These are phyloP conservation scores for Hippopotamus amphibius DNA, from an alignment of 2,113 vertebrate species.

Conservation along the genomic window DNA sequence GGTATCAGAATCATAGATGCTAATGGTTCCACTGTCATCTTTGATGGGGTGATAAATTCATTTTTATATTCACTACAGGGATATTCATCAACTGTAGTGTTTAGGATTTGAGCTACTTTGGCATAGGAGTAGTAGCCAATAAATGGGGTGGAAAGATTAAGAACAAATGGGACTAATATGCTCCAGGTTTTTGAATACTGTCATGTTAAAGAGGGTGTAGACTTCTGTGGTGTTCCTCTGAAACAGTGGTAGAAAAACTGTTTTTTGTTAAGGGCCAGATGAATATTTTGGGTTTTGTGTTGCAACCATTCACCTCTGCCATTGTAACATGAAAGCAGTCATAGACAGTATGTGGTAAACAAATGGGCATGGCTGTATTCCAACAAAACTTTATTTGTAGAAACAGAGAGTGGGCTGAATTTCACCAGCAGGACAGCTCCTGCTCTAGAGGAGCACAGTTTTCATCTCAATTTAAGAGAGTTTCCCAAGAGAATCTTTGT, in stretches of 20 bases:
- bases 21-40: neutral
- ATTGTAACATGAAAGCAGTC: neutral
- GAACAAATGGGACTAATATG: neutral
- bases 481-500: neutral
- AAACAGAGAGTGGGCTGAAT: neutral
- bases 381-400: conserved; percentile 2
- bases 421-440: neutral
- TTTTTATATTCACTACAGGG: neutral
- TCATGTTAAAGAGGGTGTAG: neutral
- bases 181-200: neutral
- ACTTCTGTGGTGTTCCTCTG: neutral
- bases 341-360: neutral
- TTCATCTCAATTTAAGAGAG: conserved; percentile 19
- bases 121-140: neutral
- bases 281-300: neutral
- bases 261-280: neutral
- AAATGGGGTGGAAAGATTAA: neutral
- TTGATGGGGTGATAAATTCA: neutral
- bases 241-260: neutral
- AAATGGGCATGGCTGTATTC: neutral
- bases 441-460: neutral
- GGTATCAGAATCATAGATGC: neutral
- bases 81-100: neutral
- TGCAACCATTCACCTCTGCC: neutral
- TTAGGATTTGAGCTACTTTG: conserved; percentile 28